These are phyloP conservation scores for Enteromius trimaculatus DNA, from an alignment of 2,797 vertebrate species.

Conservation along the genomic window DNA sequence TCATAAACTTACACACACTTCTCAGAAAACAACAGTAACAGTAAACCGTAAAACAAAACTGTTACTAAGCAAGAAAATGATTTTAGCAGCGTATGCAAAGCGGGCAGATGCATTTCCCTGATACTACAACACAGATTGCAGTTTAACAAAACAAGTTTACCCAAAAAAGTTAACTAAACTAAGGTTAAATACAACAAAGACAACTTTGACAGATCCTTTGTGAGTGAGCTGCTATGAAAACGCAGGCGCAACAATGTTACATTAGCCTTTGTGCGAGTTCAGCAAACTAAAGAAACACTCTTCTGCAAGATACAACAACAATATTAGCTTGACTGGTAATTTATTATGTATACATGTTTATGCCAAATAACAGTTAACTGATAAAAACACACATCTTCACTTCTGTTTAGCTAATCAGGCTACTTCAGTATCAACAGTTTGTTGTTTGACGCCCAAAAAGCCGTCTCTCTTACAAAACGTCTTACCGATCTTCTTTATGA, in stretches of 20 bases:
- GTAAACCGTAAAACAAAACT: not conserved
- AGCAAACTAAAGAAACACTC: not conserved
- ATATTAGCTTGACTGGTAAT: not conserved
- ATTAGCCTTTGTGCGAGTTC: not conserved
- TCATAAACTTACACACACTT: not conserved
- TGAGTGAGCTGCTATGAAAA: not conserved
- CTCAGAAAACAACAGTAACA: not conserved
- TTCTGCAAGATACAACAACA: not conserved
- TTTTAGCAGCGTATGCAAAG: not conserved
- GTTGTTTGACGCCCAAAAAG: not conserved
- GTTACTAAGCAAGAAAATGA: not conserved
- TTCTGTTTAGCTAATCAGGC: conserved; percentile 37
- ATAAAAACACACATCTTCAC: not conserved
- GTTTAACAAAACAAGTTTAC: not conserved
- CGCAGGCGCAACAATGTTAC: not conserved
- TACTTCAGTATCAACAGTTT: conserved; percentile 8
- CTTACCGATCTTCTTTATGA: conserved; percentile 82
- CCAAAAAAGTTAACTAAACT: not conserved
- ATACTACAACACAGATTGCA: not conserved
- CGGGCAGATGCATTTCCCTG: not conserved
- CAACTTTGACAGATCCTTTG: not conserved
- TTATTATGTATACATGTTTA: not conserved
- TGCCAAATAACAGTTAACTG: not conserved
- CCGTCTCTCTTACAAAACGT: not conserved
- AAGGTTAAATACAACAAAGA: not conserved